Base-by-base conservation (phyloP, 2,113 vertebrate genomes). In the Solenodon paradoxus region DNA sequence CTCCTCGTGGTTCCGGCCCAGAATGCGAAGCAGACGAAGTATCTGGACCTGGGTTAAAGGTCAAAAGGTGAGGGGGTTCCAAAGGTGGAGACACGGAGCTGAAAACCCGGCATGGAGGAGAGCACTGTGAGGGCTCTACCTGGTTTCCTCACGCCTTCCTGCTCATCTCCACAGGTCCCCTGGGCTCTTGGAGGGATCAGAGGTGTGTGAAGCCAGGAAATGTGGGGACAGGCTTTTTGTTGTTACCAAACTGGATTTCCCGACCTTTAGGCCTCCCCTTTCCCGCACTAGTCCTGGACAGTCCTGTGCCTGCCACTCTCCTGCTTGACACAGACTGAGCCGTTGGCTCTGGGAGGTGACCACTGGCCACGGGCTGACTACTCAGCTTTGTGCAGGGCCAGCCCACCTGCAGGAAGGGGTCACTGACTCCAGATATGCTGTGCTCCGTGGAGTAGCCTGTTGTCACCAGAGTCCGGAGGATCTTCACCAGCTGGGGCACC, bases 341-440 rank as follows among this genome's bases (percentile, higher is more conserved):
- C 69, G 20, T 55, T 78, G 22, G 94, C 20, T 87, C 32, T 5
- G 32, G 42, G 75, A 68, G 26, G 32, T 72, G 55, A 69, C 64
- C 19, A 4, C 64, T 38, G n/a, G 59, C 45, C 57, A 24, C 3
- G 28, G 82, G 40, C n/a, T 81, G 57, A 61, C n/a, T 71, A 61
- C 53, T 80, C 72, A 24, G 9, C 9, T 79, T 13, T 86, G 22
- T 49, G 28, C 68, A 69, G 40, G 47, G 26, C 66, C 38, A 20
- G 71, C 71, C 49, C 42, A 99, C 99, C 99, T 99, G 99, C 2
- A 99, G 97, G 97, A 99, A 99, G 51, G 99, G 99, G 95, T 99
- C 98, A 9, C 98, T 99, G 98, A 99, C 97, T 92, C 99, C 99
- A 28, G 98, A 98, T 78, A 99, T 98, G 40, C 99, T 99, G 63